These are phyloP conservation scores for Salticus scenicus DNA, from an alignment of 2,888 invertebrate species.

Conservation along the genomic window DNA sequence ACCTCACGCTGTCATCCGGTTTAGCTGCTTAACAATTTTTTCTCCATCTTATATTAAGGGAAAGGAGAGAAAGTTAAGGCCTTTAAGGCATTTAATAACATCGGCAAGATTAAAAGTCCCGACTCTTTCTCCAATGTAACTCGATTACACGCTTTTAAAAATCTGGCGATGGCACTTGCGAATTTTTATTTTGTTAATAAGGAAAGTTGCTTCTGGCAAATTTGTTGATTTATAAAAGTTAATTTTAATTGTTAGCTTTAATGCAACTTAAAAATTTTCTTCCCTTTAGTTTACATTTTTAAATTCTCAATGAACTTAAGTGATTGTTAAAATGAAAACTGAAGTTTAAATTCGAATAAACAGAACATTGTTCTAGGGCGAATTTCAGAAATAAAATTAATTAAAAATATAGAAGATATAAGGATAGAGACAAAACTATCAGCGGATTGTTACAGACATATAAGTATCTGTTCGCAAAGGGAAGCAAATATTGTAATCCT, in stretches of 20 bases:
- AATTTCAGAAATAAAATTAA: too few relatives aligned
- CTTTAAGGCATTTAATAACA: background rate
- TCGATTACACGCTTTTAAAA: background rate
- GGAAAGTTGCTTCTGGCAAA: background rate
- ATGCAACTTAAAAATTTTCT: too few relatives aligned
- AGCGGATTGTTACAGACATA: too few relatives aligned
- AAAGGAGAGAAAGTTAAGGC: background rate
- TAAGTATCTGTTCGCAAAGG: too few relatives aligned
- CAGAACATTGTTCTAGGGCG: too few relatives aligned
- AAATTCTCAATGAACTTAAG: too few relatives aligned
- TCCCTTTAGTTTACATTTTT: too few relatives aligned
- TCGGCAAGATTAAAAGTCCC: background rate
- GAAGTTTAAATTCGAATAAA: too few relatives aligned
- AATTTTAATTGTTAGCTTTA: background rate
- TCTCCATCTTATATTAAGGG: background rate
- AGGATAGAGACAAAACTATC: too few relatives aligned
- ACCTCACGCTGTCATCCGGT: slow-evolving; percentile 46
- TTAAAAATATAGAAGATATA: too few relatives aligned
- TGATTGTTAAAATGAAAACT: too few relatives aligned
- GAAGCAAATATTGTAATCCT: too few relatives aligned
- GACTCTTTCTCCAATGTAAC: background rate
- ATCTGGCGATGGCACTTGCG: background rate
- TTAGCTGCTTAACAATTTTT: slow-evolving; percentile 7
- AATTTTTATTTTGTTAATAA: background rate
- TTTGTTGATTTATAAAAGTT: background rate